Conservation (phyloP, 2,797 vertebrate species). For the Spinus olivaceus region DNA sequence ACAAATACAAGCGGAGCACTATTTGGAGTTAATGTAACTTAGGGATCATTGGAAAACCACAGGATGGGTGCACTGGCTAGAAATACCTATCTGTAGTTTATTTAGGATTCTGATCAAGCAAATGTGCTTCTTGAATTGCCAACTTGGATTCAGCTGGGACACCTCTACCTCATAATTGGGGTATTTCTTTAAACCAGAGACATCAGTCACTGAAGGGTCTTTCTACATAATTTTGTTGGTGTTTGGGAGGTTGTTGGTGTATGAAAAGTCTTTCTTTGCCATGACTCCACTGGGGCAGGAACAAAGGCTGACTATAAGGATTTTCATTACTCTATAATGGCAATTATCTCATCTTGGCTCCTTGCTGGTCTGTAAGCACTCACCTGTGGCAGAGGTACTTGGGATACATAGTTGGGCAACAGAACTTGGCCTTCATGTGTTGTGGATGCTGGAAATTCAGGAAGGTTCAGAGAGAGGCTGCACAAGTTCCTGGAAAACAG, state of each 20-base stretch:
- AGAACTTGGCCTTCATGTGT: neutral
- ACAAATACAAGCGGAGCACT: neutral
- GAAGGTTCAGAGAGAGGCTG: neutral
- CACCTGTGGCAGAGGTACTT: neutral
- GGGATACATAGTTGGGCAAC: neutral
- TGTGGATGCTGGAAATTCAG: neutral
- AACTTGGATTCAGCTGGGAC: neutral
- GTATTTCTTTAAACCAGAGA: neutral
- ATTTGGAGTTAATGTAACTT: neutral
- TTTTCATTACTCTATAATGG: neutral
- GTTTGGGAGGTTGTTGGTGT: neutral
- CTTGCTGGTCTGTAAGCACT: neutral
- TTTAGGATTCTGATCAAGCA: neutral
- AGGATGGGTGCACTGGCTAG: neutral
- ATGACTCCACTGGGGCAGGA: neutral
- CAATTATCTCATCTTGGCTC: neutral
- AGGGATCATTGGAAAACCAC: neutral
- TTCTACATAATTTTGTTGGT: neutral
- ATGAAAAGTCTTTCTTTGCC: neutral
- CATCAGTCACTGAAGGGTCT: neutral
- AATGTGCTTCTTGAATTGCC: neutral
- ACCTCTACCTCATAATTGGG: neutral
- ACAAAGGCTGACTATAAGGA: neutral
- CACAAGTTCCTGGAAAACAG: neutral
- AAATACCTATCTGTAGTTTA: neutral